Base-by-base conservation (phyloP, 2,888 invertebrate species). In the Dasysyrphus tricinctus region DNA sequence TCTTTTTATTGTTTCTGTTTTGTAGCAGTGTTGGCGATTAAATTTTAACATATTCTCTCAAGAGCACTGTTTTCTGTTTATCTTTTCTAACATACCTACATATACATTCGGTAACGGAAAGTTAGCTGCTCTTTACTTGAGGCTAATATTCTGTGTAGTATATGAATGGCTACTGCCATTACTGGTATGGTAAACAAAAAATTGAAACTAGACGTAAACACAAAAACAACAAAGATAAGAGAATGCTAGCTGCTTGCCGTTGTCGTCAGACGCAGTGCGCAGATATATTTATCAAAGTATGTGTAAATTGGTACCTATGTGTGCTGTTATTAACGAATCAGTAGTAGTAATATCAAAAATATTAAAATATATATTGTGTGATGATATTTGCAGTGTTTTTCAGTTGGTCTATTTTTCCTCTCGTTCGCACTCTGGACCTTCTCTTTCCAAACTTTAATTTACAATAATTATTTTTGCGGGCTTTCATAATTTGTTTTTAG, bases 391-490 rank as follows among this genome's bases (percentile, higher is more conserved):
- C 81, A 56, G 32, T 74, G 37, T 76, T 77, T 81, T 81, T 81
- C 61, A 19, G 39, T 81, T 85, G 85, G 77, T 85, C 85, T 85
- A 85, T 85, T 85, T 85, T 85, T 81, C 12, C 19, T 85, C 77
- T 81, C 85, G 1, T 42, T 85, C 85, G 11, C 75, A 63, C 81
- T 9, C 5, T 34, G 7, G 16, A 67, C 19, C 57, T 19, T 84
- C 85, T 81, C 81, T 85, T 77, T 85, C 69, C 81, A 77, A 81
- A 81, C 80, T 76, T 67, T 11, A 75, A 80, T 37, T 76, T 80
- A 65, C 29, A 80, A 73, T 37, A 47, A 59, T 74, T 47, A 34
- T 59, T 74, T 37, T 54, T 72, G 56, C 56, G 24, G 24, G 37
- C 14, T 37, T 37, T 63, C 19, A 14, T 54, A 19, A 11, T 42